Evolutionary conservation across 2,113 vertebrate species (phyloP).

Genomic region (Sceloporus tristichus): DNA sequence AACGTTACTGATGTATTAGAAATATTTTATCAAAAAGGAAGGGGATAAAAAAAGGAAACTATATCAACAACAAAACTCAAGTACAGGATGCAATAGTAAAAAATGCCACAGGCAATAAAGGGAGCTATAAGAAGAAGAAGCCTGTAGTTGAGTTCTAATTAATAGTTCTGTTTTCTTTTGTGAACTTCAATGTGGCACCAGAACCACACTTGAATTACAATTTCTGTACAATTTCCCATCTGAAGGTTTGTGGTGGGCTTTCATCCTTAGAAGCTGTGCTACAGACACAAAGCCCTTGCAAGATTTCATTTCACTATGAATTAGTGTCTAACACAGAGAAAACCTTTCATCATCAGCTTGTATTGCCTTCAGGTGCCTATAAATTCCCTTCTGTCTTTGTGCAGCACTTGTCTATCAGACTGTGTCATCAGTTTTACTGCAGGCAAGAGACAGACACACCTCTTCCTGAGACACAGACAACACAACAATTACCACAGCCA

Average conservation of each 20-base stretch:
- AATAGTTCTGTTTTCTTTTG: conserved; percentile 38
- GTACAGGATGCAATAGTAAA: neutral
- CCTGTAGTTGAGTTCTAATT: conserved; percentile 47
- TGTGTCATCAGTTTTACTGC: conserved; percentile 82
- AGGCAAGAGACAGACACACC: conserved; percentile 80
- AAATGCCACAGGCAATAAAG: conserved; percentile 10
- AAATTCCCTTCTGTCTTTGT: conserved; percentile 80
- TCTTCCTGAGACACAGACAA: conserved; percentile 79
- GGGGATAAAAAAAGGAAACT: neutral
- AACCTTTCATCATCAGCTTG: conserved; percentile 78
- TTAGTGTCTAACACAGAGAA: conserved; percentile 78
- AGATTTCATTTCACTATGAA: conserved; percentile 77
- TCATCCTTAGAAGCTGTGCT: conserved; percentile 65
- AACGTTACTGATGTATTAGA: neutral
- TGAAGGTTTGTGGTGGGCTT: conserved; percentile 65
- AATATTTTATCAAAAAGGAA: conserved; percentile 14
- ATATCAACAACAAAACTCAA: conserved; percentile 20
- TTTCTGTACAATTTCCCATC: conserved; percentile 51
- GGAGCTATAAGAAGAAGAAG: conserved; percentile 12
- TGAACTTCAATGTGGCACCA: conserved; percentile 69
- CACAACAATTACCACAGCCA: conserved; percentile 78
- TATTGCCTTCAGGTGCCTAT: conserved; percentile 82
- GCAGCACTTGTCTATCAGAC: conserved; percentile 82
- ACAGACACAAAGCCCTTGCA: conserved; percentile 70
- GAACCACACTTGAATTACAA: conserved; percentile 60